phyloP scores from a whole-genome alignment of 1,140 invertebrate genomes.

The Manduca sexta region DNA sequence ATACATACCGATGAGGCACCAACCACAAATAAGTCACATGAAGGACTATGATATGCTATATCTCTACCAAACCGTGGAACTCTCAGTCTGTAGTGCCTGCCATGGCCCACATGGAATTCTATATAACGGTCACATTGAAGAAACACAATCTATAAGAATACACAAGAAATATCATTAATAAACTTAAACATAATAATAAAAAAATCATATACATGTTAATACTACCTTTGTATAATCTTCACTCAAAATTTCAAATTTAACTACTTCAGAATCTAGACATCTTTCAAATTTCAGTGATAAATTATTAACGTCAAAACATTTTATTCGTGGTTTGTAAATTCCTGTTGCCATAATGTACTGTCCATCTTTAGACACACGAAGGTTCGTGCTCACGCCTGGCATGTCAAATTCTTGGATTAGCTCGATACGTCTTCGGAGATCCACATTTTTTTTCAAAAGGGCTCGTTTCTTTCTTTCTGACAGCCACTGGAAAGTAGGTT shows the following conservation, averaged over 20 bases:
- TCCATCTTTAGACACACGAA: slow-evolving; percentile 92
- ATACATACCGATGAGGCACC: slow-evolving; percentile 82
- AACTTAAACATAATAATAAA: slow-evolving; percentile 5
- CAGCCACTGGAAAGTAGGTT: slow-evolving; percentile 95
- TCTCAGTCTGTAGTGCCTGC: slow-evolving; percentile 91
- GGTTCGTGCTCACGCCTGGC: slow-evolving; percentile 92
- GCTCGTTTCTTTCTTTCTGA: slow-evolving; percentile 90
- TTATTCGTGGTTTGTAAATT: slow-evolving; percentile 96
- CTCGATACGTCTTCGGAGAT: slow-evolving; percentile 92
- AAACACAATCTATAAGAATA: slow-evolving; percentile 80
- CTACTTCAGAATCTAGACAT: slow-evolving; percentile 97
- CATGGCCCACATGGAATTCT: slow-evolving; percentile 95
- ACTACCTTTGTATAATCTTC: slow-evolving; percentile 92
- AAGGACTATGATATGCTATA: slow-evolving; percentile 91
- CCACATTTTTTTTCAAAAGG: slow-evolving; percentile 92
- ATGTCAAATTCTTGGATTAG: slow-evolving; percentile 99
- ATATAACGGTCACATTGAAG: slow-evolving; percentile 91
- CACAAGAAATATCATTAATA: neutral
- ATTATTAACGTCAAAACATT: slow-evolving; percentile 97
- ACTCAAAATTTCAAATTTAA: slow-evolving; percentile 89
- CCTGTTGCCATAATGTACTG: slow-evolving; percentile 95
- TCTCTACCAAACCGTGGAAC: slow-evolving; percentile 97
- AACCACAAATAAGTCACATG: slow-evolving; percentile 94
- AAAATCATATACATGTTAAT: no score
- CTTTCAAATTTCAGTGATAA: slow-evolving; percentile 98